A percentile compares a stretch with the other conserved stretches of the same genome.
These are phyloP conservation scores for Nebria salina DNA, from an alignment of 2,888 invertebrate species.

Conservation along the genomic window DNA sequence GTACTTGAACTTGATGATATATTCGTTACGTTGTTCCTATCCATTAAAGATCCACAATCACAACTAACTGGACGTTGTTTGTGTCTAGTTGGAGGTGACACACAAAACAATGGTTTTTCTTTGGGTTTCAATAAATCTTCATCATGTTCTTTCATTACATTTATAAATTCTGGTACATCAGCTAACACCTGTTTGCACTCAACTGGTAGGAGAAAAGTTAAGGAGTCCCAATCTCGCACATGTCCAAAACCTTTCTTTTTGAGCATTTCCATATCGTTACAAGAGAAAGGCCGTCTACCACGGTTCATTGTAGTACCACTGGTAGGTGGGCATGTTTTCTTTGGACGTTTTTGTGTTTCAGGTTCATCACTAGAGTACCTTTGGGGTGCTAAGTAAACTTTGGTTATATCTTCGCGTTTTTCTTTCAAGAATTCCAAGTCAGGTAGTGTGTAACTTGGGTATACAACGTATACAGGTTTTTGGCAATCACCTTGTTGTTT, in stretches of 20 bases:
- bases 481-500: conserved; percentile 63
- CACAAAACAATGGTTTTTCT: conserved; percentile 68
- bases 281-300: conserved; percentile 77
- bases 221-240: conserved; percentile 92
- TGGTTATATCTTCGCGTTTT: conserved; percentile 60
- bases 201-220: conserved; percentile 85
- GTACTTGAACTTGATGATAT: conserved; percentile 76
- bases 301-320: conserved; percentile 53
- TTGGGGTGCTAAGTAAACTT: conserved; percentile 61
- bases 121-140: conserved; percentile 57
- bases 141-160: conserved; percentile 70
- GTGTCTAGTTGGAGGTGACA: conserved; percentile 64
- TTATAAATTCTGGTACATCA: conserved; percentile 81
- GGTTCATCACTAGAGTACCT: conserved; percentile 52
- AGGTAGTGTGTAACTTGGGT: conserved; percentile 90
- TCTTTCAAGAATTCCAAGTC: conserved; percentile 82
- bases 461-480: conserved; percentile 88
- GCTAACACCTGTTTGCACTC: conserved; percentile 83
- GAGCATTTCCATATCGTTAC: conserved; percentile 82
- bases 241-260: conserved; percentile 84
- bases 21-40: conserved; percentile 66
- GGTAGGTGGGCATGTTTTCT: conserved; percentile 9
- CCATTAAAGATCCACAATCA: conserved; percentile 64
- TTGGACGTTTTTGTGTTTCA: conserved; percentile 45
- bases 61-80: conserved; percentile 70